Evolutionary conservation across 2,797 vertebrate species (phyloP), one percentile per base, ranked within the genome.

Genomic region (Acrossocheilus wenchowensis): DNA sequence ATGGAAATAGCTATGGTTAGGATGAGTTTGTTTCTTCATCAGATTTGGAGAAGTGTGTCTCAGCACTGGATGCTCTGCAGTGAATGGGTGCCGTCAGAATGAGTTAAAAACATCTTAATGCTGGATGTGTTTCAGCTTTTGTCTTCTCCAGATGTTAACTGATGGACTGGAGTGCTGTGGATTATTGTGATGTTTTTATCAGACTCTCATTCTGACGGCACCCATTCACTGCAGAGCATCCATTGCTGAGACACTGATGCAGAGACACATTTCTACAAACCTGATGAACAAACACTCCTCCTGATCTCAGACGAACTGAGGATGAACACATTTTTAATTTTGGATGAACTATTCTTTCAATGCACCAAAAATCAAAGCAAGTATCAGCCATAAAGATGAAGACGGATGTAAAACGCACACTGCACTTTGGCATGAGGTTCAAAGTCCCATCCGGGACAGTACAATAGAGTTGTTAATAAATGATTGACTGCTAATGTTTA

Each of bases 361-460:
- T 80, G 39, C 39, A 36, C 12, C 82, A 75, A 75, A 83, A 54
- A 7, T 54, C 23, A 17, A 64, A 62, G 15, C 36, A 45, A 74
- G 7, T n/a, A 15, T 75, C 54, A 48, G 54, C 41, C 41, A 64
- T 64, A 17, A 36, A 62, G 4, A 39, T 50, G 1, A 48, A 48
- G 23, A 72, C 94, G 43, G 72, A 21, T 64, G 43, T 36, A 50
- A 45, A 90, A 82, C 88, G 89, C 87, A 94, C 90, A 93, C 91
- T 93, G 91, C 92, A 92, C 88, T 89, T 60, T 86, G 89, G 50
- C 86, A 66, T 89, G 90, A 84, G 68, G 66, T 91, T 26, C 43
- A 30, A 57, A 26, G 30, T 45, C 43, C 36, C 66, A 19, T 72
- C 36, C n/a, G 12, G n/a, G 36, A 71, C 48, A 54, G 12, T 41